Conservation (phyloP, 2,113 vertebrate genomes). For the Hippocampus comes region DNA sequence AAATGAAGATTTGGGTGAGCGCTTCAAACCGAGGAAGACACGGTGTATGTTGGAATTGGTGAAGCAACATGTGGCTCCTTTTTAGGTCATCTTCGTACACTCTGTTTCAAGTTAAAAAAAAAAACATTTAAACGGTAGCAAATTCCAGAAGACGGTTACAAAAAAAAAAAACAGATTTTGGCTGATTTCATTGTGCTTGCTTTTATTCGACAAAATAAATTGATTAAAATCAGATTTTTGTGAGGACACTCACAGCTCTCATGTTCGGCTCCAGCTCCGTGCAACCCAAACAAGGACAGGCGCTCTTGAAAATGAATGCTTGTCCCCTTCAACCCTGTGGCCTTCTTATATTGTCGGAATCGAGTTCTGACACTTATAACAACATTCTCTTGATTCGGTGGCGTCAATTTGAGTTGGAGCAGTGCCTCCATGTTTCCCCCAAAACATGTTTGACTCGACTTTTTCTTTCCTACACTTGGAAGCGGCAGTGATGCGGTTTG, state of each 20-base stretch:
- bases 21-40: not conserved
- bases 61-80: not conserved
- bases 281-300: not conserved
- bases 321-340: not conserved
- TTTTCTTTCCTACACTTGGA: not conserved
- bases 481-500: not conserved
- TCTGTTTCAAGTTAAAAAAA: not conserved
- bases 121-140: not conserved
- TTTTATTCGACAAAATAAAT: not conserved
- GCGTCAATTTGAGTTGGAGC: not conserved
- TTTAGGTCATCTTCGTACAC: not conserved
- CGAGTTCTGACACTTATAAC: not conserved
- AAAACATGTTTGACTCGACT: constrained; percentile 1
- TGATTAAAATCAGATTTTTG: not conserved
- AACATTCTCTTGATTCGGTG: not conserved
- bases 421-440: not conserved
- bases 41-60: not conserved
- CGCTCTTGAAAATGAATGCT: not conserved
- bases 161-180: too few species aligned
- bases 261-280: not conserved
- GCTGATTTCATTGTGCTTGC: too few species aligned
- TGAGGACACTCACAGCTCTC: not conserved
- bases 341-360: not conserved
- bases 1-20: constrained; percentile 1
- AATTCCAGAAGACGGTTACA: too few species aligned